Evolutionary conservation across 2,888 invertebrate genomes (phyloP).

Genomic region (Poecilus cupreus): DNA sequence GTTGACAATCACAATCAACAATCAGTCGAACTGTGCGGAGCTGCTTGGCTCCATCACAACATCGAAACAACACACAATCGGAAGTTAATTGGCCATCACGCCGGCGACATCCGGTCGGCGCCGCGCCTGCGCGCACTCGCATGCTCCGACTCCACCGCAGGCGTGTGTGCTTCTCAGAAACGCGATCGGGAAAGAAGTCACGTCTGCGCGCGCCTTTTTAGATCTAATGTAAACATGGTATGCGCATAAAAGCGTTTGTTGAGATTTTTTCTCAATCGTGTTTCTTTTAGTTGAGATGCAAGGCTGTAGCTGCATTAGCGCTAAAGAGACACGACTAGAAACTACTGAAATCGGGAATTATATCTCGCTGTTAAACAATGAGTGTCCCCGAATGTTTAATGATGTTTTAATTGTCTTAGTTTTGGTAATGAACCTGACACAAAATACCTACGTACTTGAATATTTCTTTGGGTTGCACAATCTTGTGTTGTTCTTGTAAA

Average conservation of each 20-base stretch:
- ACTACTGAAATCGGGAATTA: no score
- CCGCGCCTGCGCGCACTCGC: not conserved
- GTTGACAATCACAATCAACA: constrained; percentile 23
- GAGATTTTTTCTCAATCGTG: constrained; percentile 9
- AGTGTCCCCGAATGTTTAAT: no score
- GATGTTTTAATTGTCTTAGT: no score
- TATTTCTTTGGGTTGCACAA: no score
- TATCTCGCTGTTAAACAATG: no score
- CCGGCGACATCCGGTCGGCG: constrained; percentile 53
- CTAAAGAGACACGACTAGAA: not conserved
- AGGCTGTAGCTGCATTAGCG: not conserved
- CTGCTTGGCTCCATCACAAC: not conserved
- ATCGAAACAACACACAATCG: constrained; percentile 55
- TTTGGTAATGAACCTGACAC: no score
- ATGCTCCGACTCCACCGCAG: not conserved
- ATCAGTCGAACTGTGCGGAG: not conserved
- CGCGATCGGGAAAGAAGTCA: constrained; percentile 36
- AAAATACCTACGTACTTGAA: no score
- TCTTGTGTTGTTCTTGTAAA: no score
- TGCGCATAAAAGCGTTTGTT: constrained; percentile 42
- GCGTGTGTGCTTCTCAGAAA: constrained; percentile 3
- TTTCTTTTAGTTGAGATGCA: not conserved
- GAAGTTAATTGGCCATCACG: constrained; percentile 59
- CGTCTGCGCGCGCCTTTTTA: constrained; percentile 20
- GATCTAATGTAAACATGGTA: constrained; percentile 37